A percentile compares a stretch with the other conserved stretches of the same genome.
Conservation (phyloP, 2,113 vertebrate genomes). For the Orientallactaga bullata region DNA sequence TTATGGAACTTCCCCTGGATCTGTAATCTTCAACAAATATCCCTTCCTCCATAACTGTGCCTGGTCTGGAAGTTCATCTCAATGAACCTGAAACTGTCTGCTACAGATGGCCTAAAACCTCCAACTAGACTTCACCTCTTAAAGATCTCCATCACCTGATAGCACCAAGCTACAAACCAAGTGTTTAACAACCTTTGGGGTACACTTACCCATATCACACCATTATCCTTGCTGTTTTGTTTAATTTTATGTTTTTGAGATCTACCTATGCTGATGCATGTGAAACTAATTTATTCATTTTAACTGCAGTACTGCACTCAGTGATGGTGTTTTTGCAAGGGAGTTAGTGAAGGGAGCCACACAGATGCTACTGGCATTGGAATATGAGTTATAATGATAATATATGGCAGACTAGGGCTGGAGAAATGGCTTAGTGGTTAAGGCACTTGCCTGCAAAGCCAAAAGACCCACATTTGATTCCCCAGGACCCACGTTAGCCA, state of each 20-base stretch:
- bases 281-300: slow-evolving; percentile 43
- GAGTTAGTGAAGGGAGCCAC: slow-evolving; percentile 24
- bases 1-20: too few species aligned
- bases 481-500: too few species aligned
- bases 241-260: slow-evolving; percentile 33
- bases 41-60: too few species aligned
- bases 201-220: neutral
- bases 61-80: too few species aligned
- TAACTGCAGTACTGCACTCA: neutral
- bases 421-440: too few species aligned
- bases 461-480: too few species aligned
- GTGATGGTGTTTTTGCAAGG: slow-evolving; percentile 20
- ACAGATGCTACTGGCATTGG: neutral
- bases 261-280: neutral
- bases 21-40: too few species aligned
- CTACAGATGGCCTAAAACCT: neutral
- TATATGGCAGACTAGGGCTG: neutral
- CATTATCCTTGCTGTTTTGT: neutral
- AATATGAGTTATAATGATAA: slow-evolving; percentile 5
- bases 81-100: too few species aligned
- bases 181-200: neutral
- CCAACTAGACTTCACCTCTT: neutral
- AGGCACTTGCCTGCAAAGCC: too few species aligned
- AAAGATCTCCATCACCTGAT: neutral
- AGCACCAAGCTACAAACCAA: neutral